Conservation (phyloP, 2,113 vertebrate genomes). For the Nyctibius bracteatus region DNA sequence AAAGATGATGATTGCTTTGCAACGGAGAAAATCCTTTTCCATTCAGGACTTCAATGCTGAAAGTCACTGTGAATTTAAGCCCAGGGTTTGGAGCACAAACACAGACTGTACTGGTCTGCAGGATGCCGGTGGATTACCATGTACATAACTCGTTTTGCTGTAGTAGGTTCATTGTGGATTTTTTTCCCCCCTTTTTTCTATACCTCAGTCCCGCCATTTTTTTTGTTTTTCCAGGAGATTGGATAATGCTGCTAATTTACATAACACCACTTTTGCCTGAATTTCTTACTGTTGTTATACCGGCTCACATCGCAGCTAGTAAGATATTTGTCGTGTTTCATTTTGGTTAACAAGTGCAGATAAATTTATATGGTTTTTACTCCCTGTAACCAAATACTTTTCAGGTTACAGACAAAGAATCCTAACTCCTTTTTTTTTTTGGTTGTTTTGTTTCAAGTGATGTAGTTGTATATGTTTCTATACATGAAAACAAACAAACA, state of each 20-base stretch:
- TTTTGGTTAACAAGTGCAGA: slow-evolving; percentile 29
- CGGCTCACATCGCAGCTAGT: slow-evolving; percentile 20
- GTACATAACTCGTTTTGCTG: slow-evolving; percentile 1
- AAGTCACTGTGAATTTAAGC: slow-evolving; percentile 62
- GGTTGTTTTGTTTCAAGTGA: not conserved
- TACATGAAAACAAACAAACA: not conserved
- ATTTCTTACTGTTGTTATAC: slow-evolving; percentile 57
- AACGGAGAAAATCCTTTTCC: not conserved
- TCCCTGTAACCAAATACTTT: slow-evolving; percentile 48
- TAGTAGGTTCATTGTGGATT: slow-evolving; percentile 16
- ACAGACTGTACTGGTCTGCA: not conserved
- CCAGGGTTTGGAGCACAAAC: not conserved
- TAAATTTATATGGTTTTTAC: slow-evolving; percentile 28
- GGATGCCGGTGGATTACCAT: not conserved
- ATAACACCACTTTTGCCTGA: slow-evolving; percentile 68
- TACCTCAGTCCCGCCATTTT: slow-evolving; percentile 4
- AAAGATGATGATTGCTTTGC: not conserved
- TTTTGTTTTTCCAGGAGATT: slow-evolving; percentile 42
- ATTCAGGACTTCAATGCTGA: not conserved
- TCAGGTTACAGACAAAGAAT: not conserved
- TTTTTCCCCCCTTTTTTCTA: slow-evolving; percentile 20
- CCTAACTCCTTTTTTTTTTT: not conserved
- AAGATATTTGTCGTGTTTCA: not conserved
- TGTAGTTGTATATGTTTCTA: not conserved
- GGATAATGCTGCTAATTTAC: slow-evolving; percentile 66